Conservation (phyloP, 2,888 invertebrate species). For the Nephrotoma appendiculata region DNA sequence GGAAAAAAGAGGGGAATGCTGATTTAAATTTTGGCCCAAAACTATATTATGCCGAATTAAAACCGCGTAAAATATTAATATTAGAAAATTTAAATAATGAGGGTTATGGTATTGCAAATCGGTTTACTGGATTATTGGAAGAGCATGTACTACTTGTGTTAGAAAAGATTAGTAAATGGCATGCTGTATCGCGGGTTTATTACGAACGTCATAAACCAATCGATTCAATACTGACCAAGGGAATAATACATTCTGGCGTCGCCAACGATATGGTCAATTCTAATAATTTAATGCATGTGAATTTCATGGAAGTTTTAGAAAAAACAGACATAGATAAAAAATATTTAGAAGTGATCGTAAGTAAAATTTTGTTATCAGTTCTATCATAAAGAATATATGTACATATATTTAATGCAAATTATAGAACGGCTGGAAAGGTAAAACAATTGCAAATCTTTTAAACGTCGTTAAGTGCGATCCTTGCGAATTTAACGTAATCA, state of each 20-base stretch:
- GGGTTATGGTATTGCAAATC: not conserved
- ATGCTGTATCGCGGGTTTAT: not conserved
- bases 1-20: not conserved
- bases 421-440: not conserved
- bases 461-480: not conserved
- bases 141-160: not conserved
- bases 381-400: too few species aligned
- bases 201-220: not conserved
- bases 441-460: not conserved
- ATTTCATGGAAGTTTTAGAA: not conserved
- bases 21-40: not conserved
- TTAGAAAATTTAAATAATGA: not conserved
- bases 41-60: not conserved
- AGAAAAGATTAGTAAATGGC: not conserved
- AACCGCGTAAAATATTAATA: not conserved
- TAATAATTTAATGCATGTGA: not conserved
- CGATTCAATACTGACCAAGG: not conserved
- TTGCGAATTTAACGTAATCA: conserved; percentile 29
- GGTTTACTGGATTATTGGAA: not conserved
- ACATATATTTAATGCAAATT: not conserved
- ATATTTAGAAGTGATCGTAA: not conserved
- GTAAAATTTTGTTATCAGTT: not conserved
- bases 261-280: not conserved
- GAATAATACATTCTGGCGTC: not conserved
- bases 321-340: not conserved